Base-by-base conservation (phyloP, 1,140 invertebrate genomes). In the Eumeta japonica region DNA sequence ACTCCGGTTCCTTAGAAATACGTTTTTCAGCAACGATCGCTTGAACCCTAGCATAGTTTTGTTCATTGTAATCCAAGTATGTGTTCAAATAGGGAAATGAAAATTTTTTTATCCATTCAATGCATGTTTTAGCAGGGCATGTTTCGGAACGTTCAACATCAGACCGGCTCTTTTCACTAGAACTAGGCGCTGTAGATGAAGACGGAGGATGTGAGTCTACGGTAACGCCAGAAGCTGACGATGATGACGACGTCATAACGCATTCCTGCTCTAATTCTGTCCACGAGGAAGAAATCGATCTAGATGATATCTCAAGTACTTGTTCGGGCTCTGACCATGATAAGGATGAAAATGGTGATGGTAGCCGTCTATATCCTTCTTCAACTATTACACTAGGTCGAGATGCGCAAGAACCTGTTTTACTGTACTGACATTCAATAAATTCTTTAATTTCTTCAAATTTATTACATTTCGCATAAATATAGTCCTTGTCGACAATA, bases 381-480 rank as follows among this genome's bases (percentile, higher is more conserved):
- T 44, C 37, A 41, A 37, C 11, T 20, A 17, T 17, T 30, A 13
- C 10, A 19, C 9, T 13, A 12, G 10, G 13, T 13, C 19, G 28
- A 24, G 28, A 32, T 20, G 16, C 20, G 20, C 5, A 24, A 24
- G 5, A 7, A 24, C 20, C n/a, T 24, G 5, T n/a, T 7, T 28
- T 19, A 31, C 24, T n/a, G 19, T 29, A 16, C 35, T 31, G 10
- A 20, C 35, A 31, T n/a, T 46, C 24, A 30, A 74, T 45, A 37
- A 59, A 48, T 2, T 46, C 41, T 45, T 63, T 70, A 7, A 74
- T 55, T 27, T 59, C 51, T 43, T 73, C 59, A 45, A 51, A 67
- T 13, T 58, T 55, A 36, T 68, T 57, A 42, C 70, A 71, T 42
- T 66, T 74, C 0, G 70, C 66, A 41, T 74, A 74, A 35, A 74